Base-by-base conservation (phyloP, 2,888 invertebrate species). In the Neocrepidodera transversa region DNA sequence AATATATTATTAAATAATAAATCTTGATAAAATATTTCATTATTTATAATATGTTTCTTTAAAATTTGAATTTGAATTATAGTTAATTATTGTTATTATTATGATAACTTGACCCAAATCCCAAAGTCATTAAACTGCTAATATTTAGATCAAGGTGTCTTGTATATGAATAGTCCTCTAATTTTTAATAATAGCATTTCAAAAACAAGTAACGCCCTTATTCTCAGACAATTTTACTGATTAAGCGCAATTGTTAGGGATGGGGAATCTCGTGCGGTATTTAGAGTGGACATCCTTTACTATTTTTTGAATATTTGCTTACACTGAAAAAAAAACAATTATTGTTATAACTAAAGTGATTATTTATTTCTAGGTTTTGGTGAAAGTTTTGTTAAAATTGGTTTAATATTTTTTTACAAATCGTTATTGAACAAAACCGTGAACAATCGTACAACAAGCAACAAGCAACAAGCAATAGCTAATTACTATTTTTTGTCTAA, bases 181-280 rank as follows among this genome's bases (percentile, higher is more conserved):
- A 59, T 59, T 53, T 52, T 32, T 58, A 60, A 62, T 48, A 64
- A 62, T 64, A 57, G 59, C 62, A 65, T 64, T 64, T 50, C 28
- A 64, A 58, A 38, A 38, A 38, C 17, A 65, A 53, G 65, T 42
- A 58, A 67, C 68, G 66, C 68, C 69, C 68, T 48, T 60, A 11
- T 62, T 58, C 58, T 64, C 64, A 66, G 65, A 70, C 68, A 68
- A 67, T 68, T 69, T 66, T 62, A 65, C 70, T 71, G 70, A 72
- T 71, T 72, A 71, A 67, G 58, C 20, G 42, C 69, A 64, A 71
- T 72, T 71, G 70, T 70, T 54, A 47, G 17, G 7, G 8, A 38
- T 1, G 6, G 49, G 56, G 40, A 58, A 65, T 63, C 53, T 63
- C 64, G 63, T 66, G 65, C 20, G 65, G 66, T 60, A 61, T 56